Evolutionary conservation across 2,113 vertebrate genomes (phyloP), one percentile per base, ranked within the genome.

Genomic region (Pseudorectes ferrugineus): DNA sequence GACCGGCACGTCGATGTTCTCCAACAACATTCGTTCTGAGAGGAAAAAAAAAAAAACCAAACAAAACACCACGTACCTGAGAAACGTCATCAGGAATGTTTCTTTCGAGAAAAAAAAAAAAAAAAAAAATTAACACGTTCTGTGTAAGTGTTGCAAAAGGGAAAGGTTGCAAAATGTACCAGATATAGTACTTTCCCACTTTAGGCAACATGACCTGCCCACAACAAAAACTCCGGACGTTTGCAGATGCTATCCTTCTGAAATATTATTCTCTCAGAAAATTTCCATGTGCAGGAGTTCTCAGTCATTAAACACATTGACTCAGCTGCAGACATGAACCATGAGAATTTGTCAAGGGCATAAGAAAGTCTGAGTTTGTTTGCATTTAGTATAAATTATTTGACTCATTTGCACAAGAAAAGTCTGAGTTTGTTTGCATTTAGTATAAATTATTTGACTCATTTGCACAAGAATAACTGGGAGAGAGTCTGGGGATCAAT

Each of bases 31-130:
- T 29, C 3, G 4, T 36, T 18, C 20, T 7, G 38, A 7, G 8
- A 38, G 11, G 21, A 1, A n/a, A 36, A 3, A 19, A 21, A 11
- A 13, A 11, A 31, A 9, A 20, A 20, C 18, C 18, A 8, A 12
- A 4, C 2, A 31, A 8, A 29, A 18, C 7, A 6, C 4, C 10
- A 6, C 4, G 3, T 19, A 25, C 11, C 31, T 40, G 35, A 46
- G 54, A 43, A 48, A 40, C 46, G 5, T 10, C 5, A 10, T 76
- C 33, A 2, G 11, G 3, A 35, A 29, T 4, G 20, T 18, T 31
- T 59, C 19, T 40, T 35, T 28, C 0, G 0, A 17, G 28, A 51
- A 77, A 49, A 1, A 0, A 3, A 5, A 35, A 31, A 21, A 35
- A 11, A 31, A 28, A 6, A 13, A 14, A 43, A 42, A 20, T 51